phyloP scores from a whole-genome alignment of 2,113 vertebrate species.

The Oceanodroma tethys region DNA sequence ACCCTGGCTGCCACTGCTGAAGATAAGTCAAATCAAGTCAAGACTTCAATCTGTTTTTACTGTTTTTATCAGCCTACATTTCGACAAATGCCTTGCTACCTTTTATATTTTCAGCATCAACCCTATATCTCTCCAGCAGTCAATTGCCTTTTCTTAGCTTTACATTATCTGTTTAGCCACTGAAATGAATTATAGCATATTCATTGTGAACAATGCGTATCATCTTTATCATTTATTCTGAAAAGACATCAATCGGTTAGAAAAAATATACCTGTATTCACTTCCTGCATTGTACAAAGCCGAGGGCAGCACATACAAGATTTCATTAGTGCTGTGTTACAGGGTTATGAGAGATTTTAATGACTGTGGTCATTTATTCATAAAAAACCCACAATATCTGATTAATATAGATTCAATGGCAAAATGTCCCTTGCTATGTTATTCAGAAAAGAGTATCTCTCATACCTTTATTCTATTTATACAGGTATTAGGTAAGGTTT shows the following conservation, averaged over 20 bases:
- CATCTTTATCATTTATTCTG: conserved; percentile 68
- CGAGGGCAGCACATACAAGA: conserved; percentile 31
- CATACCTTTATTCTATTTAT: not conserved
- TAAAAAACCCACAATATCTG: conserved; percentile 25
- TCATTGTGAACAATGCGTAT: conserved; percentile 70
- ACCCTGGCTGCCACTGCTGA: conserved; percentile 58
- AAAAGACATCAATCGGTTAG: conserved; percentile 58
- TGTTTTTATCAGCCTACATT: conserved; percentile 75
- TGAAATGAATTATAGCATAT: conserved; percentile 75
- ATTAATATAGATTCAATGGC: conserved; percentile 20
- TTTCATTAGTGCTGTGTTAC: conserved; percentile 40
- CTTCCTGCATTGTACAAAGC: conserved; percentile 40
- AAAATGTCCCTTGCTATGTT: not conserved
- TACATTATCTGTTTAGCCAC: conserved; percentile 71
- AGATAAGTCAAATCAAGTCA: conserved; percentile 77
- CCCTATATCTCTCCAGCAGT: conserved; percentile 62
- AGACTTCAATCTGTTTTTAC: conserved; percentile 72
- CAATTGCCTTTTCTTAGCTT: conserved; percentile 63
- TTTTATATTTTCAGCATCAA: conserved; percentile 73
- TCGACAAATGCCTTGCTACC: conserved; percentile 66
- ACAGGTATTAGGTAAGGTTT: conserved; percentile 6
- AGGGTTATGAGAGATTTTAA: conserved; percentile 51
- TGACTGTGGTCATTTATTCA: conserved; percentile 53
- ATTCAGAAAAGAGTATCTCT: not conserved
- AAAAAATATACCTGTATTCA: conserved; percentile 52